Conservation (phyloP, 2,888 invertebrate genomes). For the Bugula neritina region DNA sequence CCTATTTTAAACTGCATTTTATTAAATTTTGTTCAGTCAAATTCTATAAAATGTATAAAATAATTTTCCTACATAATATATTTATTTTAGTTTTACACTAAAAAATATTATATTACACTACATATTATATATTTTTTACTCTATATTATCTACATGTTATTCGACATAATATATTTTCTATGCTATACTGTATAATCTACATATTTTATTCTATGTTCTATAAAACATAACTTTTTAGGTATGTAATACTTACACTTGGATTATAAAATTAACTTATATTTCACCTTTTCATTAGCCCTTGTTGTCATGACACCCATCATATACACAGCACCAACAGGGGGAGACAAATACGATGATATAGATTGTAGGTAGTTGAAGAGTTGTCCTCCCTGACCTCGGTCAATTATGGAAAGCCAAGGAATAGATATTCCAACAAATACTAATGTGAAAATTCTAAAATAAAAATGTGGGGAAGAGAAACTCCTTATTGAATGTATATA, state of each 20-base stretch:
- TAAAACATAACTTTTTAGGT: not conserved
- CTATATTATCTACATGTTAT: not conserved
- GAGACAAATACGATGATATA: slow-evolving; percentile 45
- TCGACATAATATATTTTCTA: not conserved
- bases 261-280: too few species aligned
- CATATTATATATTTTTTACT: not conserved
- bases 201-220: not conserved
- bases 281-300: slow-evolving; percentile 46
- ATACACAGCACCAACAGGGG: slow-evolving; percentile 50
- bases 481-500: too few species aligned
- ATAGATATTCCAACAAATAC: slow-evolving; percentile 49
- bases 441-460: slow-evolving; percentile 45
- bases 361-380: slow-evolving; percentile 48
- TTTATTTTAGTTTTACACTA: too few species aligned
- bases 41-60: too few species aligned
- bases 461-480: too few species aligned
- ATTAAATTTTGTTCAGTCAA: too few species aligned
- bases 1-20: too few species aligned
- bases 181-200: not conserved
- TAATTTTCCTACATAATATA: too few species aligned
- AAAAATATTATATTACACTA: too few species aligned
- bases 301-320: slow-evolving; percentile 44
- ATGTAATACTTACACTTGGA: too few species aligned
- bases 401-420: slow-evolving; percentile 53
- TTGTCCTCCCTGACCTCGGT: slow-evolving; percentile 47